Percentiles rank a stretch among this genome's conserved stretches.
Conservation (phyloP, 2,113 vertebrate genomes). For the Alaudala cheleensis region DNA sequence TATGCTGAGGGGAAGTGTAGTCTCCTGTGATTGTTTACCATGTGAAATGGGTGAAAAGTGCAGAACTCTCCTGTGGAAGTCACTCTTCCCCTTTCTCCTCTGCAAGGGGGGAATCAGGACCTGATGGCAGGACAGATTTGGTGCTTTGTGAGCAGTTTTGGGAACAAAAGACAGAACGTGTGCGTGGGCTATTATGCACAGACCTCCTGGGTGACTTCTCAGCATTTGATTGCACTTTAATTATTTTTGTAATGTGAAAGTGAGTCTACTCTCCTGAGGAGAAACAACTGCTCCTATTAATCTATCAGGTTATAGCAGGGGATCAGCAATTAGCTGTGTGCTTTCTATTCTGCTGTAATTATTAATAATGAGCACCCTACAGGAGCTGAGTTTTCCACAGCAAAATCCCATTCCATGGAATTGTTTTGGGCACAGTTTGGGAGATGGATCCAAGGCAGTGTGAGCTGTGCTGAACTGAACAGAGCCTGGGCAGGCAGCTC, state of each 20-base stretch:
- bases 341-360: background rate
- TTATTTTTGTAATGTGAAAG: slow-evolving; percentile 37
- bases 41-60: background rate
- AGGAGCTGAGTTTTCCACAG: background rate
- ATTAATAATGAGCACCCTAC: background rate
- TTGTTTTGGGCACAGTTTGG: background rate
- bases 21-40: background rate
- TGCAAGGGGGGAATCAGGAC: rapidly evolving
- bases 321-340: slow-evolving; percentile 8
- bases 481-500: background rate
- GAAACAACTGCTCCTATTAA: slow-evolving; percentile 17
- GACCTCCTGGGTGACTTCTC: slow-evolving; percentile 24
- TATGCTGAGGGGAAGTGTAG: no score
- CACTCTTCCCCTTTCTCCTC: background rate
- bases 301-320: slow-evolving; percentile 5
- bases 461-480: background rate
- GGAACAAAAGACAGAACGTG: background rate
- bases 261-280: slow-evolving; percentile 19
- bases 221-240: slow-evolving; percentile 48
- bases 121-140: background rate
- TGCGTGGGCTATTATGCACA: background rate
- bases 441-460: background rate
- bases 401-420: background rate
- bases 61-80: rapidly evolving
- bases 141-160: background rate